Evolutionary conservation across 2,797 vertebrate genomes (phyloP).

Genomic region (Hipposideros larvatus): DNA sequence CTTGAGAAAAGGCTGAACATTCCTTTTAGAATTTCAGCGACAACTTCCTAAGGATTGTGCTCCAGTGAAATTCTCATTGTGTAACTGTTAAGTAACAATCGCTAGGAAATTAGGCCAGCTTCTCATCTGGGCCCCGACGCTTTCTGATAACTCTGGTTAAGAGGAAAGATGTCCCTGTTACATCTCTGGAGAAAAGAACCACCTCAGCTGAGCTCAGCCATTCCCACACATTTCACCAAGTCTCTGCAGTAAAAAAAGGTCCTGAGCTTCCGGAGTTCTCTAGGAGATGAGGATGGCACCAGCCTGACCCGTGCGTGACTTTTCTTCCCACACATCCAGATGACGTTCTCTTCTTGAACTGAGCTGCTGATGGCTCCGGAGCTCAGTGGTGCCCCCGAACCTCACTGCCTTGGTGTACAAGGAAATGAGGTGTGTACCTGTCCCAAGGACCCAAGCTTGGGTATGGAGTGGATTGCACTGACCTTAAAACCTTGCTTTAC

Average conservation of each 20-base stretch:
- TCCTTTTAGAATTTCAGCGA: slow-evolving; percentile 11
- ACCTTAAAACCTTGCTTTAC: neutral
- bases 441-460: neutral
- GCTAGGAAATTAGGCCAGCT: slow-evolving; percentile 69
- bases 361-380: neutral
- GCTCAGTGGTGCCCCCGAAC: neutral
- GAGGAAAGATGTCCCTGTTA: slow-evolving; percentile 45
- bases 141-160: slow-evolving; percentile 47
- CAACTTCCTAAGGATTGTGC: neutral
- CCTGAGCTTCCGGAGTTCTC: neutral
- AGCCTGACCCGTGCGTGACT: neutral
- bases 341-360: neutral
- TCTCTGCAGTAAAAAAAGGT: neutral
- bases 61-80: slow-evolving; percentile 71
- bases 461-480: neutral
- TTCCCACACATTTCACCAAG: accelerated
- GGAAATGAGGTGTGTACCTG: neutral
- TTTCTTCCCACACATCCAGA: neutral
- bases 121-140: slow-evolving; percentile 20
- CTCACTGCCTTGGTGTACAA: accelerated
- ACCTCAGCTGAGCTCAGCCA: neutral
- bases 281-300: neutral
- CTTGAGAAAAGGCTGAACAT: neutral
- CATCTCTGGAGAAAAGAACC: neutral
- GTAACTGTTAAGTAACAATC: slow-evolving; percentile 82